Conservation (phyloP, 2,113 vertebrate species). For the Elephas maximus region DNA sequence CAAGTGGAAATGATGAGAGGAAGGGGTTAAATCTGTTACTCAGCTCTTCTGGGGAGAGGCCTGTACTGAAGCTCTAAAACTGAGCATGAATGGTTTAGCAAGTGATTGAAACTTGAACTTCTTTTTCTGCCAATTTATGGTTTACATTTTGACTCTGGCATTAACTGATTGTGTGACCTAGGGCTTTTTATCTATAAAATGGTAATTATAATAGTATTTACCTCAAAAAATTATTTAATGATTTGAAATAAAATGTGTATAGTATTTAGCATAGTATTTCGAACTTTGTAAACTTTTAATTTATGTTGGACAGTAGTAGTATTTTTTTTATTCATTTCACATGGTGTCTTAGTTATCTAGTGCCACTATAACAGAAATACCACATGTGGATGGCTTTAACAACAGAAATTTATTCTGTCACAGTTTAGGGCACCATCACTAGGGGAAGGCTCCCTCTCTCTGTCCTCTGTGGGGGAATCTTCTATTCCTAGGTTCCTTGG, state of each 20-base stretch:
- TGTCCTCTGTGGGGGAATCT: too few relatives aligned
- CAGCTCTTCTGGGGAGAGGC: background rate
- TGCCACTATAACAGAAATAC: too few relatives aligned
- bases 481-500: too few relatives aligned
- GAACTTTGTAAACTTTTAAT: background rate
- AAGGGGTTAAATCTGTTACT: constrained; percentile 9
- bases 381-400: background rate
- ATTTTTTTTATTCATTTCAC: background rate
- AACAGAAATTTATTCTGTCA: too few relatives aligned
- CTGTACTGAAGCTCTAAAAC: background rate
- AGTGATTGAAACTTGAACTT: background rate
- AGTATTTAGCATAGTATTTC: background rate
- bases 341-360: too few relatives aligned
- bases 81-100: background rate
- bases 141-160: background rate
- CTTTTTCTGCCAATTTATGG: background rate
- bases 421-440: too few relatives aligned
- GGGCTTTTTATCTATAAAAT: background rate
- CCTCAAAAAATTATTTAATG: background rate
- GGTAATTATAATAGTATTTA: background rate
- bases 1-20: background rate
- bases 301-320: background rate
- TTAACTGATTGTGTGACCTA: background rate
- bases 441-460: too few relatives aligned
- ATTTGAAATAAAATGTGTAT: background rate